Percentiles rank a stretch among this genome's conserved stretches.
phyloP scores from a whole-genome alignment of 2,888 invertebrate species.

The Acronicta aceris region DNA sequence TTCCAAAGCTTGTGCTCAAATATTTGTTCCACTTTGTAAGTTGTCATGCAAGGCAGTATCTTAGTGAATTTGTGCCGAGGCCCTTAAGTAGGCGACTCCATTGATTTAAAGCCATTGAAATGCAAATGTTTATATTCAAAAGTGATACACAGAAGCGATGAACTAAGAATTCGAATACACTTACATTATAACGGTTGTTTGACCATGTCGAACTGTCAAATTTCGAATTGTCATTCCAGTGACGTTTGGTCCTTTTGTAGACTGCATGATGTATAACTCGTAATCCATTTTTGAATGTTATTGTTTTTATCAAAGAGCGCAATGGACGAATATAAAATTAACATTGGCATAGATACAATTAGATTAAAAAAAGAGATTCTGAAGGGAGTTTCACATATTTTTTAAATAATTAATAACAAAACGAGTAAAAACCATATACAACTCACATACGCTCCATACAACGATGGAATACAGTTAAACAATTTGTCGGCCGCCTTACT shows the following conservation, averaged over 20 bases:
- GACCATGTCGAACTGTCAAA: slow-evolving; percentile 56
- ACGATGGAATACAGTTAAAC: too few species aligned
- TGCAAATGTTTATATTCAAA: slow-evolving; percentile 60
- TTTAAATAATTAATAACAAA: too few species aligned
- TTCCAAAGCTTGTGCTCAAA: slow-evolving; percentile 34
- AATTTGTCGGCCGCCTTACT: too few species aligned
- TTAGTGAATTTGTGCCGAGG: slow-evolving; percentile 42
- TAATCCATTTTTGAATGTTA: slow-evolving; percentile 5
- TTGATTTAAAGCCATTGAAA: slow-evolving; percentile 53
- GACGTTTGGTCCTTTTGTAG: slow-evolving; percentile 59
- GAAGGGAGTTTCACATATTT: too few species aligned
- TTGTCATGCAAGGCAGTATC: slow-evolving; percentile 45
- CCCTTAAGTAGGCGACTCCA: slow-evolving; percentile 49
- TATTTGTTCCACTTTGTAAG: slow-evolving; percentile 50
- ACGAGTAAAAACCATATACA: too few species aligned
- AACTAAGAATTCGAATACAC: slow-evolving; percentile 62
- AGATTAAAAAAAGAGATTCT: too few species aligned
- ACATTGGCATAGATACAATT: too few species aligned
- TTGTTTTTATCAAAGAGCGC: slow-evolving; percentile 7
- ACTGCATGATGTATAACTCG: slow-evolving; percentile 14
- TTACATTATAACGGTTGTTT: slow-evolving; percentile 64
- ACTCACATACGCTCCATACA: too few species aligned
- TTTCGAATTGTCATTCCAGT: slow-evolving; percentile 66
- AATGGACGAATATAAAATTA: slow-evolving; percentile 13
- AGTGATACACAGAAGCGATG: slow-evolving; percentile 52